Conservation (phyloP, 2,113 vertebrate genomes). For the Pelmatolapia mariae region DNA sequence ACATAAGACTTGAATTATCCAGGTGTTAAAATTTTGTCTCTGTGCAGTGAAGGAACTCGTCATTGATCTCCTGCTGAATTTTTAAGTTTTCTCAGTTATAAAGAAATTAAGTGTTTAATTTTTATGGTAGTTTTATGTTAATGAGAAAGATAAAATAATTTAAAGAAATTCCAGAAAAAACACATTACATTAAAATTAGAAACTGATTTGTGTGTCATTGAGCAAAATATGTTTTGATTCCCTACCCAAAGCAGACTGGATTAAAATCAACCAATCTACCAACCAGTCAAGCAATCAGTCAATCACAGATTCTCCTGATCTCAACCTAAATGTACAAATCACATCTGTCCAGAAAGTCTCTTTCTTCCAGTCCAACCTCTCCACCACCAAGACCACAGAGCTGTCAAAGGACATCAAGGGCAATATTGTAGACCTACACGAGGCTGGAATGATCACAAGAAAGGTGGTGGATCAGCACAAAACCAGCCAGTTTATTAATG, state of each 20-base stretch:
- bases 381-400: neutral
- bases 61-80: neutral
- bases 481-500: neutral
- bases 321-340: neutral
- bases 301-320: neutral
- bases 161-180: neutral
- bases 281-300: neutral
- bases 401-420: neutral
- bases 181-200: neutral
- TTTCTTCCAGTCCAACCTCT: neutral
- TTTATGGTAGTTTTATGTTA: neutral
- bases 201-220: neutral
- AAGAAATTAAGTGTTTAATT: neutral
- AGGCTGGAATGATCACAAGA: neutral
- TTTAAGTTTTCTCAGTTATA: neutral
- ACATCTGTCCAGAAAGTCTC: neutral
- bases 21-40: neutral
- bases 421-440: neutral
- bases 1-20: accelerated
- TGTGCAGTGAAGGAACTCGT: neutral
- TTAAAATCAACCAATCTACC: neutral
- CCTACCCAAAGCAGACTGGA: neutral
- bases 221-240: neutral
- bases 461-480: neutral
- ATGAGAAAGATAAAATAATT: neutral